A percentile compares a stretch with the other conserved stretches of the same genome.
Evolutionary conservation across 2,797 vertebrate species (phyloP).

Genomic region (Delichon dasypus): DNA sequence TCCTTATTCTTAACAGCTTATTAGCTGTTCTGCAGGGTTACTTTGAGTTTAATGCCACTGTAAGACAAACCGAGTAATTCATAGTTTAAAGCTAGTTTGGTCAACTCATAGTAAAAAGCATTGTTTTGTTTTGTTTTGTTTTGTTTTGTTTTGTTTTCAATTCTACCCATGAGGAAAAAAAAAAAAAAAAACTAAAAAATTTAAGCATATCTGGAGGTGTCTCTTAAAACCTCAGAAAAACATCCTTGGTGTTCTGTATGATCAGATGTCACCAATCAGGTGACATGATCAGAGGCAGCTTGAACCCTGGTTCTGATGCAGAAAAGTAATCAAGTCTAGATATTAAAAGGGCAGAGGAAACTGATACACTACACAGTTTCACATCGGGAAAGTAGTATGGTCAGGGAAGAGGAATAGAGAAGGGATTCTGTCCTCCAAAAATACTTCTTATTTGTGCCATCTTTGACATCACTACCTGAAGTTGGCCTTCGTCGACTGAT

Average conservation of each 20-base stretch:
- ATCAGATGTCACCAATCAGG: background rate
- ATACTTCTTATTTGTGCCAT: background rate
- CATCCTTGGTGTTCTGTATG: accelerated
- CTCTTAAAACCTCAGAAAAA: background rate
- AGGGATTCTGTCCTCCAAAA: background rate
- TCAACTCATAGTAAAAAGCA: background rate
- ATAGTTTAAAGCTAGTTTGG: background rate
- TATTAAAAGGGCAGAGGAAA: background rate
- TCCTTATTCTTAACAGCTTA: no score
- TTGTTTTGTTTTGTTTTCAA: background rate
- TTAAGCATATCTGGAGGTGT: accelerated
- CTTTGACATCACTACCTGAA: background rate
- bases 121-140: background rate
- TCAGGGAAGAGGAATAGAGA: background rate
- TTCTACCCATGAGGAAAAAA: background rate
- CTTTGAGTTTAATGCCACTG: background rate
- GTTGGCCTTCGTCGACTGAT: background rate
- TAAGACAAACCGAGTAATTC: background rate
- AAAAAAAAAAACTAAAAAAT: background rate
- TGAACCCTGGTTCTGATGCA: background rate
- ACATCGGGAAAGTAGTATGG: accelerated
- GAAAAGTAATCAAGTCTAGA: background rate
- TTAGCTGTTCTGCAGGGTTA: background rate
- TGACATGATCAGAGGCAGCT: background rate
- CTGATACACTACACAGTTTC: background rate